Conservation (phyloP, 92 coral and sea anemone genomes). For the Metridium senile region DNA sequence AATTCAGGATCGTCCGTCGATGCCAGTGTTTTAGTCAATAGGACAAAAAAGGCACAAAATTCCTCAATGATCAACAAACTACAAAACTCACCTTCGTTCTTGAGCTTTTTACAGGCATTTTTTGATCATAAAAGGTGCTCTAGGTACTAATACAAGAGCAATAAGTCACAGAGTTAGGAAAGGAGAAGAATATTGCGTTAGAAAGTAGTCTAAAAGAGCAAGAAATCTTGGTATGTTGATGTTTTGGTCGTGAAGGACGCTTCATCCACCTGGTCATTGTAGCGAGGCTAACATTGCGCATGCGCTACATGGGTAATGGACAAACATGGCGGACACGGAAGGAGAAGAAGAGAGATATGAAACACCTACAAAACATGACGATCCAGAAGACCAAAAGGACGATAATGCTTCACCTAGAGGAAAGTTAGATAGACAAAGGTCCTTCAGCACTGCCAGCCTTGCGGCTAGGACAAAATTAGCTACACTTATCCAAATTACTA, state of each 20-base stretch:
- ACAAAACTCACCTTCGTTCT: slow-evolving; percentile 36
- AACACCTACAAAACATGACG: slow-evolving; percentile 40
- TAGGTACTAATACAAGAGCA: not conserved
- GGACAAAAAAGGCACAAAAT: slow-evolving; percentile 2
- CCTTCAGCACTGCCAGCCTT: slow-evolving; percentile 71
- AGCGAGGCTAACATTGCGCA: slow-evolving; percentile 74
- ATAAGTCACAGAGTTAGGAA: not conserved
- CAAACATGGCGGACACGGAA: slow-evolving; percentile 75
- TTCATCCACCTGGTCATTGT: slow-evolving; percentile 40
- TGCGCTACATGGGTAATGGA: slow-evolving; percentile 51
- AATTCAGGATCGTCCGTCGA: not conserved
- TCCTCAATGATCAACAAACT: not conserved
- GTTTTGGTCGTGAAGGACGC: slow-evolving; percentile 75
- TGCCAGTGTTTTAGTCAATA: too few relatives aligned
- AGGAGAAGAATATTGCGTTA: not conserved
- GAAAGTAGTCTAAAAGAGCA: not conserved
- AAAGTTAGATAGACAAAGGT: slow-evolving; percentile 59
- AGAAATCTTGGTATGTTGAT: slow-evolving; percentile 22
- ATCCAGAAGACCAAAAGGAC: slow-evolving; percentile 36
- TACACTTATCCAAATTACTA: slow-evolving; percentile 79
- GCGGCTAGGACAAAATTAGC: slow-evolving; percentile 91
- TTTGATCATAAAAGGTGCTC: not conserved
- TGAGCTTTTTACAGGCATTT: slow-evolving; percentile 30
- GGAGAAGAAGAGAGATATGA: slow-evolving; percentile 51
- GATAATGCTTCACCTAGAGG: slow-evolving; percentile 58